phyloP scores from a whole-genome alignment of 2,888 invertebrate species.

The Hipparchia sbordonii region DNA sequence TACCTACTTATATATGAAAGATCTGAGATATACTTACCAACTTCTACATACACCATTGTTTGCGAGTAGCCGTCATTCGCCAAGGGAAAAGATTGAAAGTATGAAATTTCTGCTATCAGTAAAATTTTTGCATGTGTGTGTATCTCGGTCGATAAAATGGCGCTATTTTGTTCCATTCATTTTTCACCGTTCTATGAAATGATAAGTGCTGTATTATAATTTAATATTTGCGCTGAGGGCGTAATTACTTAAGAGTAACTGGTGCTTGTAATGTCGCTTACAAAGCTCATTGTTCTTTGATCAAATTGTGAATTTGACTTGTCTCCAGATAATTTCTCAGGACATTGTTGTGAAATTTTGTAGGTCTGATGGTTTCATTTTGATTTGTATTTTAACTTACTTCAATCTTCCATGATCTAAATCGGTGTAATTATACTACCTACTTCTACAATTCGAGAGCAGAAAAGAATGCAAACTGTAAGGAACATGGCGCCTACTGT shows the following conservation, averaged over 20 bases:
- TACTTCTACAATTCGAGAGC: too few species aligned
- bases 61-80: neutral
- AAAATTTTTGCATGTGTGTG: neutral
- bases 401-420: too few species aligned
- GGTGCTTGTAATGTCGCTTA: neutral
- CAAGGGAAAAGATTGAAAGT: neutral
- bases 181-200: neutral
- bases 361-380: too few species aligned
- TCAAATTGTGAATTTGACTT: neutral
- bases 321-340: neutral
- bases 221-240: neutral
- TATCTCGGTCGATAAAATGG: constrained; percentile 5
- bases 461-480: too few species aligned
- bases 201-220: neutral
- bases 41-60: too few species aligned
- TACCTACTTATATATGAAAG: too few species aligned
- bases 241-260: neutral
- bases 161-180: neutral
- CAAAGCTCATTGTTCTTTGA: neutral
- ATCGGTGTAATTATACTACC: too few species aligned
- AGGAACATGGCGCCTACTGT: neutral
- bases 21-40: too few species aligned
- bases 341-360: too few species aligned
- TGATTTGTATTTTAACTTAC: too few species aligned
- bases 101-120: neutral